phyloP scores from a whole-genome alignment of 37 sponge, comb jelly and placozoan species.

The Axinella damicornis region DNA sequence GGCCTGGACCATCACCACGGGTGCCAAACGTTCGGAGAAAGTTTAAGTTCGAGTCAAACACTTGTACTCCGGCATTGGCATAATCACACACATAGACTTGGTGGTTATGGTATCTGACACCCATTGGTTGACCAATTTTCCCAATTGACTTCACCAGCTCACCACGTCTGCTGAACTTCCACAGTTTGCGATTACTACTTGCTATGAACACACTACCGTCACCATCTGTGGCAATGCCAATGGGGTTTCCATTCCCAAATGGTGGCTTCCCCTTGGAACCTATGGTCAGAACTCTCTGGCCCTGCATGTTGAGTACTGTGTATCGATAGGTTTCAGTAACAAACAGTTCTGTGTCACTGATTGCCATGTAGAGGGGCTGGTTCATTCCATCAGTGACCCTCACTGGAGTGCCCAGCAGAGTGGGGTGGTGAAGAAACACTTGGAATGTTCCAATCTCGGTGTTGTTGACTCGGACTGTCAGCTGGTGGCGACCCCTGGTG shows the following conservation, averaged over 20 bases:
- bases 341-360: neutral
- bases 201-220: neutral
- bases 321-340: too few species aligned
- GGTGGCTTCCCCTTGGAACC: neutral
- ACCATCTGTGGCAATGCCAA: neutral
- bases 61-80: neutral
- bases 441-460: conserved; percentile 5
- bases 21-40: conserved; percentile 9
- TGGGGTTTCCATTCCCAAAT: too few species aligned
- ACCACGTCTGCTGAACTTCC: neutral
- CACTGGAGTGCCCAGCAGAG: neutral
- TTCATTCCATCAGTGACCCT: too few species aligned
- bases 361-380: too few species aligned
- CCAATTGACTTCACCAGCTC: neutral
- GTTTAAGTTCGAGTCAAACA: neutral
- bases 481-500: neutral
- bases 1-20: neutral
- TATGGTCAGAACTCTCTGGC: too few species aligned
- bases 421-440: conserved; percentile 11
- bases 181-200: neutral
- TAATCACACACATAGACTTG: conserved; percentile 14
- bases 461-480: conserved; percentile 12
- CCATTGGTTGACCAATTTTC: neutral
- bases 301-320: too few species aligned
- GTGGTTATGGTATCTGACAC: neutral